Conservation (phyloP, 2,113 vertebrate species). For the Craseonycteris thonglongyai region DNA sequence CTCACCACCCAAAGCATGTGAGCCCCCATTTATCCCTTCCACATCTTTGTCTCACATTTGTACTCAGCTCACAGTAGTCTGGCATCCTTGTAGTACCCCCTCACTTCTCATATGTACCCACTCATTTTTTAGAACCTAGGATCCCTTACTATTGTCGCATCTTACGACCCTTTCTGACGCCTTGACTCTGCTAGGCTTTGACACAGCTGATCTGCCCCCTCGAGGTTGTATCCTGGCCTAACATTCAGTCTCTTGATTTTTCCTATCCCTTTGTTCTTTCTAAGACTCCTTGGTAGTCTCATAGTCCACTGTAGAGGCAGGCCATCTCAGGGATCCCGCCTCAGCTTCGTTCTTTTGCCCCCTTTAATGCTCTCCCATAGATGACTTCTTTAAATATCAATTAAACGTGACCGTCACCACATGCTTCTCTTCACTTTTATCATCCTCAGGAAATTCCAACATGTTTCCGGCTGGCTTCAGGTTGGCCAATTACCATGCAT, state of each 20-base stretch:
- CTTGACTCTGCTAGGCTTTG: not conserved
- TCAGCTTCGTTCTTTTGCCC: not conserved
- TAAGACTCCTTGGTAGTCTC: not conserved
- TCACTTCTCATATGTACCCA: not conserved
- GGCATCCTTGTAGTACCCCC: not conserved
- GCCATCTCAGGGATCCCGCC: not conserved
- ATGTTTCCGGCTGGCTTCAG: not conserved
- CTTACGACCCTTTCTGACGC: not conserved
- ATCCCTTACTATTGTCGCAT: accelerated
- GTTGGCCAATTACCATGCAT: not conserved
- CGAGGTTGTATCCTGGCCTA: not conserved
- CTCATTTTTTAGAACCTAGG: not conserved
- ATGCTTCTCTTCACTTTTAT: not conserved
- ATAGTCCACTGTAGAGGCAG: not conserved
- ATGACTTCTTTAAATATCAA: not conserved
- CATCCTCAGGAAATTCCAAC: not conserved
- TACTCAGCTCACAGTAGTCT: not conserved
- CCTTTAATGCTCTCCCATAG: not conserved
- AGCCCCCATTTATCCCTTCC: not conserved
- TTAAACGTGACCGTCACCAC: not conserved
- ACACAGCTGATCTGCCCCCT: not conserved
- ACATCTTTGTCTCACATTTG: not conserved
- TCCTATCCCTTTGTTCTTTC: not conserved
- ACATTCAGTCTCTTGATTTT: not conserved
- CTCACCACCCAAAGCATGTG: not conserved